A percentile compares a stretch with the other conserved stretches of the same genome.
phyloP scores from a whole-genome alignment of 2,888 invertebrate species.

The Zootermopsis nevadensis region DNA sequence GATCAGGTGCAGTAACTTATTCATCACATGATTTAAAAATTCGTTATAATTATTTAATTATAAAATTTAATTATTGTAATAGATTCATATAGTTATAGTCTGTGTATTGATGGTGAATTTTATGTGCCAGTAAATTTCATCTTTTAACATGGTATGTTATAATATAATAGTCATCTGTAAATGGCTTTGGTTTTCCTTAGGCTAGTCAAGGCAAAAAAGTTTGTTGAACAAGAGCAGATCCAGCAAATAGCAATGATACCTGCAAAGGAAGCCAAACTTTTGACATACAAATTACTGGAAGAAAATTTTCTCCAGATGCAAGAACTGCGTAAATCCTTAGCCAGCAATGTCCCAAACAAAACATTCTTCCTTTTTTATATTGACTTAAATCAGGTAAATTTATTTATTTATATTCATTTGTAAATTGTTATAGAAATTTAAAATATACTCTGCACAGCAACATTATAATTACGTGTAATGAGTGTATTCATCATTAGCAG shows the following conservation, averaged over 20 bases:
- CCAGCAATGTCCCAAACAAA: slow-evolving; percentile 79
- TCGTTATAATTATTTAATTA: too few species aligned
- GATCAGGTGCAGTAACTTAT: too few species aligned
- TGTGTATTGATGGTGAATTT: too few species aligned
- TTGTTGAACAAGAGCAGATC: slow-evolving; percentile 91
- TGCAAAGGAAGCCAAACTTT: slow-evolving; percentile 90
- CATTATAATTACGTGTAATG: too few species aligned
- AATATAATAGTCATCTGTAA: not conserved
- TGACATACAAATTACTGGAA: slow-evolving; percentile 86
- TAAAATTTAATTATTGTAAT: too few species aligned
- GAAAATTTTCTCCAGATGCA: slow-evolving; percentile 78
- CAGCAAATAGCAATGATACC: slow-evolving; percentile 94
- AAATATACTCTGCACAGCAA: too few species aligned
- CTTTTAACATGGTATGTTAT: too few species aligned
- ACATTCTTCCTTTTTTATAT: slow-evolving; percentile 83
- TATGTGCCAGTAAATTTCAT: too few species aligned
- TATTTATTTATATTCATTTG: not conserved
- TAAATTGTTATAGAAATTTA: too few species aligned
- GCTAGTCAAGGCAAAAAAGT: slow-evolving; percentile 81
- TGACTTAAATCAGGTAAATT: slow-evolving; percentile 70
- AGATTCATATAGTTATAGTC: too few species aligned
- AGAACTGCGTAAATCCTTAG: slow-evolving; percentile 78
- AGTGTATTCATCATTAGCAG: too few species aligned
- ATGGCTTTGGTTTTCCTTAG: slow-evolving; percentile 62
- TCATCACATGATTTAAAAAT: too few species aligned